Evolutionary conservation across 1,140 invertebrate genomes (phyloP), one percentile per base, ranked within the genome.

Genomic region (Laodelphax striatellus): DNA sequence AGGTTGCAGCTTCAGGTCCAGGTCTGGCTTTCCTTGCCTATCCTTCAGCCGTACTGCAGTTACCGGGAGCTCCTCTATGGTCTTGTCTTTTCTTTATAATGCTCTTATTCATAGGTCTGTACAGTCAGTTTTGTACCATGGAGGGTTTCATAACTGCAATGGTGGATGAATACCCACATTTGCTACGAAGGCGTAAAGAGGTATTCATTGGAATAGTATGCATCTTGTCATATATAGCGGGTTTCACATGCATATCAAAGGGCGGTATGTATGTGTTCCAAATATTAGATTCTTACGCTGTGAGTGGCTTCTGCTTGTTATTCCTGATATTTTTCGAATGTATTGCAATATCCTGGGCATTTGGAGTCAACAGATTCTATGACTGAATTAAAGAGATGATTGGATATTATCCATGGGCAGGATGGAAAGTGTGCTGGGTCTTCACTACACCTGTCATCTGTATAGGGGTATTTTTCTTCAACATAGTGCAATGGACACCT

Each of bases 261-360:
- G 97, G 97, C 52, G 97, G 97, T 63, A 98, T 99, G 88, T 99
- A 98, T 74, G 92, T 99, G 13, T 99, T 99, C 78, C 92, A 98
- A 85, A 86, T 99, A 54, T 82, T 98, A 68, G 94, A 99, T 75
- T 94, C 92, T 14, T 99, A 99, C 70, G 95, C 97, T 1, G 95
- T 97, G 1, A 97, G 92, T 68, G 95, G 97, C 17, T 93, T 97
- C 72, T 94, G 92, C 68, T 78, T 99, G 46, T 78, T 99, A 5
- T 95, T 94, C 78, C 79, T 99, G 42, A 97, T 98, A 69, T 98
- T 99, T 79, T 99, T 98, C 73, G 97, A 99, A 77, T 97, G 95
- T 69, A 88, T 98, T 58, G 90, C 95, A 46, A 91, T 99, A 64
- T 96, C 94, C 1, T 99, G 97, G 97, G 92, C 90, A 41, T 98